phyloP scores from a whole-genome alignment of 2,797 vertebrate species.

The Simalia tracyae region DNA sequence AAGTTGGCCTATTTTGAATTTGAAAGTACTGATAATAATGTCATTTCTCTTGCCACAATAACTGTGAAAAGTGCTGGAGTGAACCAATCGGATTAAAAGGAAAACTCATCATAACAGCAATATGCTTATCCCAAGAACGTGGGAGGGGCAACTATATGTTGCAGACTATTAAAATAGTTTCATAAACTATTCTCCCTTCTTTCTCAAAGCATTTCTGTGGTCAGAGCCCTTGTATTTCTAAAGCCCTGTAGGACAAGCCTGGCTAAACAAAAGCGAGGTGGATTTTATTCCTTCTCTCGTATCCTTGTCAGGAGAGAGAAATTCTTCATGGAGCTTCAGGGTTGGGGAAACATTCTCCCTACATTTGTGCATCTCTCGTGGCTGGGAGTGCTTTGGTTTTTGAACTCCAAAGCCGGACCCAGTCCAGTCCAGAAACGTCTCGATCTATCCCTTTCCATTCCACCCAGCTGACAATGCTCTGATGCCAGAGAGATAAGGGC shows the following conservation, averaged over 20 bases:
- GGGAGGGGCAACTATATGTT: not conserved
- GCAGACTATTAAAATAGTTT: not conserved
- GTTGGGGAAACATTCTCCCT: not conserved
- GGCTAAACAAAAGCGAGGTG: not conserved
- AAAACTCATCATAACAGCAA: not conserved
- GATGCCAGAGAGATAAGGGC: not conserved
- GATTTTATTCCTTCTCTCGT: not conserved
- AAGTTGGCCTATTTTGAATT: rapidly evolving
- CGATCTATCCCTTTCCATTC: not conserved
- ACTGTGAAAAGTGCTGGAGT: not conserved
- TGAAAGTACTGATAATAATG: too few species aligned
- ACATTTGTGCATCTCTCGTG: not conserved
- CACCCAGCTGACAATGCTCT: not conserved
- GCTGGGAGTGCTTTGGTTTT: not conserved
- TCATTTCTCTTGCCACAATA: not conserved
- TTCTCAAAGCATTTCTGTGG: not conserved
- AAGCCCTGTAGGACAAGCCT: not conserved
- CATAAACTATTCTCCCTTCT: not conserved
- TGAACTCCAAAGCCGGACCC: not conserved
- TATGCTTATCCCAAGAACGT: not conserved
- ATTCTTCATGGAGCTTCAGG: not conserved
- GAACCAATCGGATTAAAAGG: not conserved
- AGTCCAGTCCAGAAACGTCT: not conserved
- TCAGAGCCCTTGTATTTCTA: not conserved
- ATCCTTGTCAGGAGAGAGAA: not conserved